Base-by-base conservation (phyloP, 2,888 invertebrate species). In the Teleiodes luculella region DNA sequence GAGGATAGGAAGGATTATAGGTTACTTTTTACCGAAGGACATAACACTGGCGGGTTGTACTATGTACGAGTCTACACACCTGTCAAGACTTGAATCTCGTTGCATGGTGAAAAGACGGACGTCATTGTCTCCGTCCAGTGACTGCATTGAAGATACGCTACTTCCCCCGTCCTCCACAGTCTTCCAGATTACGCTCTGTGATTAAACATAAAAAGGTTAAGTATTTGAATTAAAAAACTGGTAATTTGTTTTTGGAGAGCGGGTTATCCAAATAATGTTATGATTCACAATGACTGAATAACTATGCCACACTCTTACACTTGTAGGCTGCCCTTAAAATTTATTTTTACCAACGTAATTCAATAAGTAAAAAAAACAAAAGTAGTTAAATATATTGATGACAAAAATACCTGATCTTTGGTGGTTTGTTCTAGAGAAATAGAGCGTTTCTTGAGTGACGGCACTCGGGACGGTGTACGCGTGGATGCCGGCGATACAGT, bases 141-240 rank as follows among this genome's bases (percentile, higher is more conserved):
- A 96, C 68, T 95, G 95, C 80, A 96, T 91, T 57, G 96, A 96
- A 0, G 95, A 95, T 56, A 95, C 92, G 73, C 96, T 97, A 77
- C 96, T 96, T 43, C 43, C 43, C 2, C 43, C 43, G 56, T 95
- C 95, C 61, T 96, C 95, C 52, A 94, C 94, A 28, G 94, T 93
- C 64, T 94, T 94, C 97, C 97, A 97, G 68, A 97, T 96, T 55
- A 90, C 91, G 86, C 94, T 90, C 82, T 87, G 68, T 16, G 59
- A 43, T 24, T 13, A 31, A 16, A 18, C n/a, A n/a, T n/a, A n/a
- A n/a, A 37, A 13, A 37, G 16, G 16, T 16, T 37, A 10, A 37
- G 37, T 37, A 37, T 37, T 4, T 8, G n/a, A n/a, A n/a, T n/a
- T n/a, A n/a, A n/a, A n/a, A n/a, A n/a, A n/a, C n/a, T n/a, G n/a